A percentile compares a stretch with the other conserved stretches of the same genome.
phyloP scores from a whole-genome alignment of 2,888 invertebrate genomes.

The Cerceris ruficornis region DNA sequence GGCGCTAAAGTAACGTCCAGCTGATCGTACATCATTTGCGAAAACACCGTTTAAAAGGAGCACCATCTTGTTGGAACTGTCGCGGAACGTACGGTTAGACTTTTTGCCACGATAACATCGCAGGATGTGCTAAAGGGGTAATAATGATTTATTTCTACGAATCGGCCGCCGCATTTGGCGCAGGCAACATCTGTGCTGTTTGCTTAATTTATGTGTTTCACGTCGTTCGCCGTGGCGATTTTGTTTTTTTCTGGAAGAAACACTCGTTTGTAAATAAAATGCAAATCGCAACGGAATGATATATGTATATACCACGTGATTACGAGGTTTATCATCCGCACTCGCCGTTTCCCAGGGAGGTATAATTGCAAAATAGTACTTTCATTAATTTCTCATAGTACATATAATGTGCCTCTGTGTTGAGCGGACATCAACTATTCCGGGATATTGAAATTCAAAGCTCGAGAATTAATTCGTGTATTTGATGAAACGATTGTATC shows the following conservation, averaged over 20 bases:
- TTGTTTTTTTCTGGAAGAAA: slow-evolving; percentile 6
- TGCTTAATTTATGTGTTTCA: slow-evolving; percentile 47
- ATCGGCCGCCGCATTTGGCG: slow-evolving; percentile 48
- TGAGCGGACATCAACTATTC: too few relatives aligned
- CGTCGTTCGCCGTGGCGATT: slow-evolving; percentile 36
- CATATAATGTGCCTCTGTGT: not conserved
- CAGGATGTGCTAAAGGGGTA: slow-evolving; percentile 29
- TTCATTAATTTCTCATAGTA: not conserved
- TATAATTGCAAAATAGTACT: too few relatives aligned
- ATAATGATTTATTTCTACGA: slow-evolving; percentile 59
- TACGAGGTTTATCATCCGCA: too few relatives aligned
- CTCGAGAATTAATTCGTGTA: too few relatives aligned
- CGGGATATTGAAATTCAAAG: too few relatives aligned
- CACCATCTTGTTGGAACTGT: slow-evolving; percentile 17
- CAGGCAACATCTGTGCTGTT: slow-evolving; percentile 30
- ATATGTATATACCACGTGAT: too few relatives aligned
- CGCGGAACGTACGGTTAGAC: slow-evolving; percentile 38
- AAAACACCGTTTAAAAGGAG: not conserved
- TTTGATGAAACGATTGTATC: too few relatives aligned
- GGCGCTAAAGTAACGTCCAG: too few relatives aligned
- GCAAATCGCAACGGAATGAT: too few relatives aligned
- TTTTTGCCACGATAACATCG: slow-evolving; percentile 27
- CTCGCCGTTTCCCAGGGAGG: too few relatives aligned
- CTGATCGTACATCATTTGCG: too few relatives aligned
- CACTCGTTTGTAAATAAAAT: not conserved